Base-by-base conservation (phyloP, 35 echinoderm and acorn worm species). In the Ophioderma brevispina region DNA sequence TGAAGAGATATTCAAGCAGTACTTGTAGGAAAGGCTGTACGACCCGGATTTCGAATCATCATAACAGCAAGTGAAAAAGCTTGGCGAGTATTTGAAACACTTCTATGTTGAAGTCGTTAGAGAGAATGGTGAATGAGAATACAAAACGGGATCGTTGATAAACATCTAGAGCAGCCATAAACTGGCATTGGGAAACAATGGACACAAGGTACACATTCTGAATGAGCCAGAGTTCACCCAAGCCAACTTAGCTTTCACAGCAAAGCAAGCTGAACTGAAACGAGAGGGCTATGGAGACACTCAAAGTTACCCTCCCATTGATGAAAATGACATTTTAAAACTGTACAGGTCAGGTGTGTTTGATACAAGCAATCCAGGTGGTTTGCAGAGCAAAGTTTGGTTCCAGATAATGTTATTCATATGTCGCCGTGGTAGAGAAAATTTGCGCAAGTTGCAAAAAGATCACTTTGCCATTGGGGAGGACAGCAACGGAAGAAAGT, bases 381-480 rank as follows among this genome's bases (percentile, higher is more conserved):
- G 80, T 36, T 41, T 81, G 38, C 80, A 81, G 35, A 36, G 80
- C 33, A 81, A 81, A 35, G 80, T 81, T 38, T 81, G 80, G 14
- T 81, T 81, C 38, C 38, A 21, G 5, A 35, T 81, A n/a, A n/a
- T n/a, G n/a, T n/a, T n/a, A n/a, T n/a, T n/a, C n/a, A n/a, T n/a
- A n/a, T n/a, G n/a, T n/a, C 18, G 80, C 18, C 33, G 80, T 30
- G 80, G 80, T 13, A 36, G 80, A 81, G 80, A 81, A 37, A 41
- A 41, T 31, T n/a, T 81, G 31, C 18, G 35, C 17, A 81, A n/a
- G 17, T 41, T 81, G 80, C 17, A 25, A 38, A 81, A 81, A 81
- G 33, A 36, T 36, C 23, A 36, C 23, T 81, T 81, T 40, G 38
- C 80, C 5, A 31, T 81, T 8, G 80, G 38, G 11, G 33, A 36